Percentiles rank a stretch among this genome's conserved stretches.
phyloP scores from a whole-genome alignment of 2,797 vertebrate species.

The Naso thynnoides region DNA sequence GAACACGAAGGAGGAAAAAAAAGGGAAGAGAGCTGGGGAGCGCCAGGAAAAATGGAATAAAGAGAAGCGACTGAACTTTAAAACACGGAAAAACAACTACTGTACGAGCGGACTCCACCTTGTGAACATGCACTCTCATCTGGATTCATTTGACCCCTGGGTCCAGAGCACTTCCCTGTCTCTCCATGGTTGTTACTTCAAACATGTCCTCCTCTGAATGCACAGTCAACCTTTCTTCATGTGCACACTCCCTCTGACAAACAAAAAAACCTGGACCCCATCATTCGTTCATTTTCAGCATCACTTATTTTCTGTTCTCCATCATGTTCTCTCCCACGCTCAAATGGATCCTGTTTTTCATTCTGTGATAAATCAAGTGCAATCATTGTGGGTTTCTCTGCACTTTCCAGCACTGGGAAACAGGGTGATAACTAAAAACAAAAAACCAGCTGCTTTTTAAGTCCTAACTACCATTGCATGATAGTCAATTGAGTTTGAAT shows the following conservation, averaged over 20 bases:
- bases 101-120: conserved; percentile 78
- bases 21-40: conserved; percentile 26
- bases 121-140: conserved; percentile 77
- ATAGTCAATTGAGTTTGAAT: conserved; percentile 53
- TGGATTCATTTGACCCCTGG: conserved; percentile 80
- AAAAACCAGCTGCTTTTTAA: conserved; percentile 54
- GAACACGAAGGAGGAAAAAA: conserved; percentile 40
- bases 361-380: conserved; percentile 56
- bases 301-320: conserved; percentile 41
- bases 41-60: conserved; percentile 63
- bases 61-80: conserved; percentile 68
- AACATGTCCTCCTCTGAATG: conserved; percentile 52
- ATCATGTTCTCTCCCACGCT: conserved; percentile 42
- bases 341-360: conserved; percentile 39
- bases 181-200: conserved; percentile 66
- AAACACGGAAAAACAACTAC: conserved; percentile 79
- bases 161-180: conserved; percentile 62
- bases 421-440: conserved; percentile 49
- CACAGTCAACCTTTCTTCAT: conserved; percentile 50
- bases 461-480: conserved; percentile 42
- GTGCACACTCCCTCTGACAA: conserved; percentile 24
- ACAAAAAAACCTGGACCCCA: conserved; percentile 27
- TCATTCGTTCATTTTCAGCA: conserved; percentile 35
- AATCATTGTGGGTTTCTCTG: conserved; percentile 49
- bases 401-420: conserved; percentile 56